Conservation (phyloP, 2,888 invertebrate species). For the Drosophila kuntzei region DNA sequence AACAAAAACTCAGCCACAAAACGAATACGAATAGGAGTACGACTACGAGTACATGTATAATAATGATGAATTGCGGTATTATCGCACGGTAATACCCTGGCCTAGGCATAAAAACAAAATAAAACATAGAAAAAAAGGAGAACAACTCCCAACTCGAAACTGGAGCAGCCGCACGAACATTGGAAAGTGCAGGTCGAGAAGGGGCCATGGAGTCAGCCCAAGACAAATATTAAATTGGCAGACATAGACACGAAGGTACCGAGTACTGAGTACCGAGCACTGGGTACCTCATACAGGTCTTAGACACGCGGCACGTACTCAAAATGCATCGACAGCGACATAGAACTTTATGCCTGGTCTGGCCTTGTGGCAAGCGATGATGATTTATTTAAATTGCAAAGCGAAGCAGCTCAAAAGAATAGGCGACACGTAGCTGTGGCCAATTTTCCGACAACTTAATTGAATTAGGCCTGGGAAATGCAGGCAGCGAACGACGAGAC, state of each 20-base stretch:
- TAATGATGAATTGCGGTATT: constrained; percentile 84
- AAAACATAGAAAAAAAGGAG: constrained; percentile 22
- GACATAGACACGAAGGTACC: constrained; percentile 26
- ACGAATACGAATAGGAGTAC: constrained; percentile 33
- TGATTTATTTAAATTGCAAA: constrained; percentile 84
- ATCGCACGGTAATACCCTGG: constrained; percentile 75
- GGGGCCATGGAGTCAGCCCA: constrained; percentile 40
- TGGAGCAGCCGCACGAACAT: constrained; percentile 76
- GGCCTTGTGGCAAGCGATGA: constrained; percentile 55
- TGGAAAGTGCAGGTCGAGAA: constrained; percentile 58
- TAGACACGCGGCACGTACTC: constrained; percentile 59
- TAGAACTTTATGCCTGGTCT: constrained; percentile 29
- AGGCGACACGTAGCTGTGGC: constrained; percentile 62
- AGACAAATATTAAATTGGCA: constrained; percentile 74
- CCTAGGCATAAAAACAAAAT: constrained; percentile 47
- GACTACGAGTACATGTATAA: constrained; percentile 52
- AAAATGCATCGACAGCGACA: constrained; percentile 71
- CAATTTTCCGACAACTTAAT: constrained; percentile 76
- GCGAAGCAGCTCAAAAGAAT: constrained; percentile 48
- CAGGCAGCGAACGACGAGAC: background rate
- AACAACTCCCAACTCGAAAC: constrained; percentile 46
- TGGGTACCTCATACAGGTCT: constrained; percentile 25
- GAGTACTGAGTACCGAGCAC: constrained; percentile 33
- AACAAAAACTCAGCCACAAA: constrained; percentile 8
- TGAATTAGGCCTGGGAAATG: constrained; percentile 66